These are phyloP conservation scores for Sebastolobus alascanus DNA, from an alignment of 2,797 vertebrate genomes.

Conservation along the genomic window DNA sequence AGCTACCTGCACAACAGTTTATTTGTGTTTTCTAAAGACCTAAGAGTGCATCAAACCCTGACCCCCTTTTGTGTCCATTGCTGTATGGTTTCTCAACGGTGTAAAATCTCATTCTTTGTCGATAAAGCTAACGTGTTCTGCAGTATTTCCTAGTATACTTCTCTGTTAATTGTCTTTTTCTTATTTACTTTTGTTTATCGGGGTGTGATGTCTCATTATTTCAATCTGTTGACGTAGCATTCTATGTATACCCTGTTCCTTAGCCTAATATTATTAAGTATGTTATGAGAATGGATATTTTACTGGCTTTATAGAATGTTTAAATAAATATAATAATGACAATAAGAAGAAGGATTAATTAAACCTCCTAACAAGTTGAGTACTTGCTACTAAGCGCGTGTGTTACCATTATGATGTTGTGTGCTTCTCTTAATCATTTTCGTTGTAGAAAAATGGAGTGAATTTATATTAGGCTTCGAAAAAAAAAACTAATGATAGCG, in stretches of 20 bases:
- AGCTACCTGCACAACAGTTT: constrained; percentile 49
- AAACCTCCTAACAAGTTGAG: constrained; percentile 96
- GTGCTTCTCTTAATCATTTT: constrained; percentile 99
- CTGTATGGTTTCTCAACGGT: constrained; percentile 92
- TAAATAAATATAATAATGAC: constrained; percentile 91
- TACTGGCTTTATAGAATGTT: constrained; percentile 99
- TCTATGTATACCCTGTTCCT: constrained; percentile 93
- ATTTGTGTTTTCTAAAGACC: constrained; percentile 84
- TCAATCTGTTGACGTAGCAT: constrained; percentile 93
- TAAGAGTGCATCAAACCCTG: constrained; percentile 88
- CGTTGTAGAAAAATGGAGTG: constrained; percentile 99
- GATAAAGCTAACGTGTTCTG: constrained; percentile 92
- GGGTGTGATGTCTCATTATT: constrained; percentile 88
- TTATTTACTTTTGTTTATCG: constrained; percentile 81
- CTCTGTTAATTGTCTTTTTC: constrained; percentile 83
- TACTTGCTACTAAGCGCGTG: constrained; percentile 98
- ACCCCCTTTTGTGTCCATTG: constrained; percentile 87
- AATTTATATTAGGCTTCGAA: constrained; percentile 98
- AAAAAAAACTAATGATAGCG: constrained; percentile 96
- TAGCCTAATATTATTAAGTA: constrained; percentile 97
- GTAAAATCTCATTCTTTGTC: constrained; percentile 94
- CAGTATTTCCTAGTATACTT: constrained; percentile 94
- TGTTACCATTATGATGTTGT: constrained; percentile 98
- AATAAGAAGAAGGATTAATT: constrained; percentile 92
- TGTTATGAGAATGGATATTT: constrained; percentile 99